These are phyloP conservation scores for Sussaba pulchella DNA, from an alignment of 2,888 invertebrate genomes.

Conservation along the genomic window DNA sequence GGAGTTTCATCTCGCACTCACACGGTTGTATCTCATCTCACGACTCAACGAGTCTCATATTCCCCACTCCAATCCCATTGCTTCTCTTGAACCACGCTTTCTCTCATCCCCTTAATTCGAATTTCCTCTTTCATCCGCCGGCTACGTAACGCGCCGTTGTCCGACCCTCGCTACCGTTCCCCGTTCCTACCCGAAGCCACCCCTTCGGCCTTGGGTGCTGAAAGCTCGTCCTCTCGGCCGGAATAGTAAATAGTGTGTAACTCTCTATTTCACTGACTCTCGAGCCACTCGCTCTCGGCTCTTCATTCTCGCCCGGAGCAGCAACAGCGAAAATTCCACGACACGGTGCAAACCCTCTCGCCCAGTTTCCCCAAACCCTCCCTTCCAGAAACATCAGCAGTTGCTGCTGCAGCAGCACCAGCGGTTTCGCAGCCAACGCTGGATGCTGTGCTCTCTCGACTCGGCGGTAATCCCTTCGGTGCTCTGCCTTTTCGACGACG, in stretches of 20 bases:
- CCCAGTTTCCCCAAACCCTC: no score
- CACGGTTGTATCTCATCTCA: conserved; percentile 13
- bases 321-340: conserved; percentile 11
- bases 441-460: neutral
- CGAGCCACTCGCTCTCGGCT: conserved; percentile 38
- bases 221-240: conserved; percentile 3
- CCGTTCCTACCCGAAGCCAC: no score
- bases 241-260: conserved; percentile 26
- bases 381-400: no score
- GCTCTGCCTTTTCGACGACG: conserved; percentile 57
- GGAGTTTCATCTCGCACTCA: conserved; percentile 13
- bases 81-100: conserved; percentile 2
- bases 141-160: conserved; percentile 7
- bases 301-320: conserved; percentile 37
- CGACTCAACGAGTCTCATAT: neutral
- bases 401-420: neutral
- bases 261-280: conserved; percentile 57
- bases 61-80: neutral
- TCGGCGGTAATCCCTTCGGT: conserved; percentile 45
- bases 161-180: neutral
- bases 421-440: neutral
- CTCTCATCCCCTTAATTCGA: conserved; percentile 49
- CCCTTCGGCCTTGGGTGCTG: no score
- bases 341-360: no score
- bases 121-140: conserved; percentile 15